Conservation (phyloP, 2,113 vertebrate species). For the Tangachromis dhanisi region DNA sequence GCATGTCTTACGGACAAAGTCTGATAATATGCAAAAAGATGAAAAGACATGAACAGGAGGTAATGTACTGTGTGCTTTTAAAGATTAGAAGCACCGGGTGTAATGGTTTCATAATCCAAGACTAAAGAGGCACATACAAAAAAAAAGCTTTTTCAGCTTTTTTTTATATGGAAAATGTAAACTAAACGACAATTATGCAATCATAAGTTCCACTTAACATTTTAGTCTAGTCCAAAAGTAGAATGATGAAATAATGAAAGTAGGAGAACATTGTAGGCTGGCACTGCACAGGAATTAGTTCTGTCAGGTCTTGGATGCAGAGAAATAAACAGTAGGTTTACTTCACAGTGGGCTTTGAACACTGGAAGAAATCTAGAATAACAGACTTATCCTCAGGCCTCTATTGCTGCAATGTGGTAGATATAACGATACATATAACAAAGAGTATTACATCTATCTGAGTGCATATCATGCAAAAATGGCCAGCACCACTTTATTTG, state of each 20-base stretch:
- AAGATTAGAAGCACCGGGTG: not conserved
- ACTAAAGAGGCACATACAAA: too few relatives aligned
- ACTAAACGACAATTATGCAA: not conserved
- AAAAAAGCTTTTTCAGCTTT: not conserved
- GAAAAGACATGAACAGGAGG: not conserved
- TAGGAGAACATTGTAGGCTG: not conserved
- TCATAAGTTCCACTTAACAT: not conserved
- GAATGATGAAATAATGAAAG: not conserved
- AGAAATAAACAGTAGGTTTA: not conserved
- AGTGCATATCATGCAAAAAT: not conserved
- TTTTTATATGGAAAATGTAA: not conserved
- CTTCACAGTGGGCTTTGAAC: not conserved
- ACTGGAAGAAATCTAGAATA: not conserved
- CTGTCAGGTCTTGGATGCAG: not conserved
- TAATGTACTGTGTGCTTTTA: not conserved
- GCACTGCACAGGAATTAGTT: not conserved
- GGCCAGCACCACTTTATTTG: not conserved
- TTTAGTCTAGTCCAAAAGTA: not conserved
- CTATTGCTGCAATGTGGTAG: not conserved
- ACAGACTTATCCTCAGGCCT: not conserved
- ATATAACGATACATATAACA: not conserved
- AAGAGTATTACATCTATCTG: not conserved
- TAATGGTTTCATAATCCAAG: not conserved
- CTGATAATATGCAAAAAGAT: conserved; percentile 46
- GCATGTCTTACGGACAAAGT: not conserved